Evolutionary conservation across 1,140 invertebrate genomes (phyloP).

Genomic region (Zophobas atratus): DNA sequence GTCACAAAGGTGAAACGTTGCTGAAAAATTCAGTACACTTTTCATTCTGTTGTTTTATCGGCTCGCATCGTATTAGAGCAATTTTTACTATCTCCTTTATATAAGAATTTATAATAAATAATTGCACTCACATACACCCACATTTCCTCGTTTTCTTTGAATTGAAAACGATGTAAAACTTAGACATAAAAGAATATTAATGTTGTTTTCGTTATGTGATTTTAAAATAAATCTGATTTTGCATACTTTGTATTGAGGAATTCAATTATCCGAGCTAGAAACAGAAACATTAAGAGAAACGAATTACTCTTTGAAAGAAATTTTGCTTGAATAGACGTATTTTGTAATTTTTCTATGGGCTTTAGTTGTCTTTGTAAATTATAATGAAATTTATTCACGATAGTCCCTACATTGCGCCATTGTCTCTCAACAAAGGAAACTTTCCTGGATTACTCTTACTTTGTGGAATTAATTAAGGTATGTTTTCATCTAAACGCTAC

Average conservation of each 20-base stretch:
- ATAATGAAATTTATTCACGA: conserved; percentile 27
- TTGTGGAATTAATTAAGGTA: conserved; percentile 33
- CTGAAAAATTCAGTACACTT: conserved; percentile 37
- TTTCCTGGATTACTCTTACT: conserved; percentile 22
- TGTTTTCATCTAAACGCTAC: conserved; percentile 22
- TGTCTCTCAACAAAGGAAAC: conserved; percentile 27
- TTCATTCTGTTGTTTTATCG: conserved; percentile 21
- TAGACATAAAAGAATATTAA: conserved; percentile 21
- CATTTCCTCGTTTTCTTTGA: too few species aligned
- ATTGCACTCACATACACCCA: too few species aligned
- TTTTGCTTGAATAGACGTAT: conserved; percentile 8
- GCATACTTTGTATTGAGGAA: conserved; percentile 20
- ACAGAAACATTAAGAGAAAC: conserved; percentile 2
- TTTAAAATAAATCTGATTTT: conserved; percentile 10
- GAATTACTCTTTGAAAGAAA: neutral
- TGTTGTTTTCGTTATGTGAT: conserved; percentile 1
- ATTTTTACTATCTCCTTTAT: conserved; percentile 15
- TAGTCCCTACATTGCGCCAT: conserved; percentile 8
- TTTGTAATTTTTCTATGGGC: conserved; percentile 6
- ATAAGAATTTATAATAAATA: too few species aligned
- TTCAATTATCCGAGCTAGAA: neutral
- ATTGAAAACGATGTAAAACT: neutral
- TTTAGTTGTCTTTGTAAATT: conserved; percentile 8
- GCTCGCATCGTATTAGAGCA: conserved; percentile 19
- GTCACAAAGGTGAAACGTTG: conserved; percentile 4